phyloP scores from a whole-genome alignment of 2,888 invertebrate species.

The Drosophila quasianomalipes region DNA sequence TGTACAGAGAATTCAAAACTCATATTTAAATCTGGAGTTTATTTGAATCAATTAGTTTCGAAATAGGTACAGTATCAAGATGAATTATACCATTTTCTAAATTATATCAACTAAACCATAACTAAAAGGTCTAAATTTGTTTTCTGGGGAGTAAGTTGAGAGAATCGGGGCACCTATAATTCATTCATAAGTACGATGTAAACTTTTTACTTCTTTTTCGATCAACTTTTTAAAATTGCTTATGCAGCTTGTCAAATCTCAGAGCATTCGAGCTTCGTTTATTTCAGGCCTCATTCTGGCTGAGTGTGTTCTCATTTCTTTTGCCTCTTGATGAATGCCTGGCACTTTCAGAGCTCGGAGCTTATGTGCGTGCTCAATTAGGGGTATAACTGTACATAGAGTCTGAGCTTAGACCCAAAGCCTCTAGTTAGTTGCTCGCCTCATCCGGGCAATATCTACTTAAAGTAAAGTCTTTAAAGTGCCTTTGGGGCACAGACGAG shows the following conservation, averaged over 20 bases:
- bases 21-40: not conserved
- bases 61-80: not conserved
- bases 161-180: too few relatives aligned
- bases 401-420: constrained; percentile 21
- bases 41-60: not conserved
- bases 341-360: constrained; percentile 39
- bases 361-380: constrained; percentile 73
- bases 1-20: not conserved
- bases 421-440: not conserved
- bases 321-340: constrained; percentile 50
- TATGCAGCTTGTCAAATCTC: not conserved
- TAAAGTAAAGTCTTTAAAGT: constrained; percentile 29
- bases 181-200: not conserved
- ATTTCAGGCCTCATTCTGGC: not conserved
- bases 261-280: constrained; percentile 23
- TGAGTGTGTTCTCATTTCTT: constrained; percentile 6
- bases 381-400: constrained; percentile 41
- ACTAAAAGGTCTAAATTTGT: not conserved
- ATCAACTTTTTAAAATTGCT: too few relatives aligned
- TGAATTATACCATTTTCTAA: not conserved
- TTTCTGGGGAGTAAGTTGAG: not conserved
- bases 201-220: too few relatives aligned
- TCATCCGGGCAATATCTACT: constrained; percentile 6
- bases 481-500: constrained; percentile 24
- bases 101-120: not conserved